These are phyloP conservation scores for Ladona fulva DNA, from an alignment of 1,140 invertebrate genomes.

Conservation along the genomic window DNA sequence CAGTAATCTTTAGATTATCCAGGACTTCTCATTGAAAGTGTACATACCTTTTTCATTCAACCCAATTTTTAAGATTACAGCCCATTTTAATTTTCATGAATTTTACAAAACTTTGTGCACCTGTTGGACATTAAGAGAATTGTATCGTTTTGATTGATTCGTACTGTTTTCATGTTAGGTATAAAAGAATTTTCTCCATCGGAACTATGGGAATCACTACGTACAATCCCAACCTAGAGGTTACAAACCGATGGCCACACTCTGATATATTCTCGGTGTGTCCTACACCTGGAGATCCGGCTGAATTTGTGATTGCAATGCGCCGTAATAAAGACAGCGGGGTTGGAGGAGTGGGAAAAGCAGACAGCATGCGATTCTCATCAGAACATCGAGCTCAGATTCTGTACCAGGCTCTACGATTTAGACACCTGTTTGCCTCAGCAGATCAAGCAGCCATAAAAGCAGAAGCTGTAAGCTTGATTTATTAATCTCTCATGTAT, in stretches of 20 bases:
- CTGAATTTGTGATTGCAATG: constrained; percentile 77
- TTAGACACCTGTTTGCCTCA: constrained; percentile 60
- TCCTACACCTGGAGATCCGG: constrained; percentile 37
- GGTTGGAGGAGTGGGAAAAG: constrained; percentile 44
- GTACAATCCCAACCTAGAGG: constrained; percentile 90
- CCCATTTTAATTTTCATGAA: too few species aligned
- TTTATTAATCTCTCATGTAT: too few species aligned
- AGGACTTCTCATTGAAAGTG: too few species aligned
- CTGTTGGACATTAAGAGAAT: constrained; percentile 10
- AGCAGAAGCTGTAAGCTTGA: constrained; percentile 20
- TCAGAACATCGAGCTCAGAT: constrained; percentile 89
- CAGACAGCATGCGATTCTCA: constrained; percentile 94
- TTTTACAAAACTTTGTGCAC: background rate
- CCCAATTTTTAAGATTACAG: constrained; percentile 13
- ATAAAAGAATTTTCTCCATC: constrained; percentile 95
- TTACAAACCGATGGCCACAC: constrained; percentile 93
- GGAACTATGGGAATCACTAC: constrained; percentile 92
- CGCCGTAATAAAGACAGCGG: constrained; percentile 63
- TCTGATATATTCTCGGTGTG: constrained; percentile 69
- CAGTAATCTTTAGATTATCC: too few species aligned
- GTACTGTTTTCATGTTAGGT: constrained; percentile 49
- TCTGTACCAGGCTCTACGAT: constrained; percentile 81
- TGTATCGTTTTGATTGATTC: background rate
- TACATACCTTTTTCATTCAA: background rate
- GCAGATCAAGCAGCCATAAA: constrained; percentile 22